These are phyloP conservation scores for Nesidiocoris tenuis DNA, from an alignment of 2,888 invertebrate species.

Conservation along the genomic window DNA sequence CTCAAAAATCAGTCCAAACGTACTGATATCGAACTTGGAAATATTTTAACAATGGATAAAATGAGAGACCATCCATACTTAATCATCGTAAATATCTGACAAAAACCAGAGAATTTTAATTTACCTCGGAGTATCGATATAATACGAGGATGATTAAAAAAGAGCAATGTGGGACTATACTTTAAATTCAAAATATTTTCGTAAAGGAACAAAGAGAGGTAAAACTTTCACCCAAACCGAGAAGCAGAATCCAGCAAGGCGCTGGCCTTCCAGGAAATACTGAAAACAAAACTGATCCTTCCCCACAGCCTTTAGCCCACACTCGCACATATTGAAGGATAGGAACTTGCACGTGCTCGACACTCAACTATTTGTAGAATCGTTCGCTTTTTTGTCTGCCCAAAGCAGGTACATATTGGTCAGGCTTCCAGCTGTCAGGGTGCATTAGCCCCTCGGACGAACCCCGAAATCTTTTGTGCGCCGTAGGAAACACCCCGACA, in stretches of 20 bases:
- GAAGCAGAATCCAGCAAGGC: too few species aligned
- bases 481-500: background rate
- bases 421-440: background rate
- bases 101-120: too few species aligned
- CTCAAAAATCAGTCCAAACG: too few species aligned
- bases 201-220: too few species aligned
- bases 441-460: background rate
- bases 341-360: background rate
- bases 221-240: background rate
- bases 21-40: too few species aligned
- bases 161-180: too few species aligned
- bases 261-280: background rate
- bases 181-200: too few species aligned
- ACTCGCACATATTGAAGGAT: background rate
- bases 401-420: background rate
- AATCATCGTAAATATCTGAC: too few species aligned
- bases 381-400: background rate
- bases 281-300: background rate
- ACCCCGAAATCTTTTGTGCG: background rate
- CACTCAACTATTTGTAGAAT: background rate
- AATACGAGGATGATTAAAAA: too few species aligned
- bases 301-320: background rate
- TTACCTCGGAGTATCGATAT: too few species aligned
- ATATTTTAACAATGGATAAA: too few species aligned
- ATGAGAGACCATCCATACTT: too few species aligned